Percentiles rank a stretch among this genome's conserved stretches.
Evolutionary conservation across 2,888 invertebrate species (phyloP).

Genomic region (Sympetrum striolatum): DNA sequence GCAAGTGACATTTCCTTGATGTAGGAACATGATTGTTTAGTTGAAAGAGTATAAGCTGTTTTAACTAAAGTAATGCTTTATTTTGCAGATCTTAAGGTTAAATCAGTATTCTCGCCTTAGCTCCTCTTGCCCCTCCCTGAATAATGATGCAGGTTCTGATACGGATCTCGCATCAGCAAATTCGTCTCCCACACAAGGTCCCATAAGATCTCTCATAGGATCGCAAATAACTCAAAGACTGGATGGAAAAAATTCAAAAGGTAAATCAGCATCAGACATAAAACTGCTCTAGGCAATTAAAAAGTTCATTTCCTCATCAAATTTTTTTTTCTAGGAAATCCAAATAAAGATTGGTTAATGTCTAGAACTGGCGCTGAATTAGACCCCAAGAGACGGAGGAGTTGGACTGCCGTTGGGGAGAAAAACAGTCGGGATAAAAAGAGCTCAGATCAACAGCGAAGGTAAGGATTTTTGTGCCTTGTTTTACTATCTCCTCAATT

Average conservation of each 20-base stretch:
- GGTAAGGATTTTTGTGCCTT: slow-evolving; percentile 55
- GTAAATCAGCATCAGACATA: background rate
- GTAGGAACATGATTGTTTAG: background rate
- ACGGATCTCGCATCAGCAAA: slow-evolving; percentile 61
- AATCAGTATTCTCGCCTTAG: slow-evolving; percentile 67
- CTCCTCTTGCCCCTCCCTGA: slow-evolving; percentile 76
- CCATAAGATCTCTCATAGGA: slow-evolving; percentile 49
- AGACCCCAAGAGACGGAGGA: slow-evolving; percentile 67
- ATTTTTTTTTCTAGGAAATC: background rate
- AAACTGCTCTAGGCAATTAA: background rate
- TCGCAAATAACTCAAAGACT: slow-evolving; percentile 7
- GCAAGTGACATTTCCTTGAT: slow-evolving; percentile 48
- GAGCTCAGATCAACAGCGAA: slow-evolving; percentile 62
- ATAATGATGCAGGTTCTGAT: slow-evolving; percentile 60
- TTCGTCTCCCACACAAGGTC: slow-evolving; percentile 61
- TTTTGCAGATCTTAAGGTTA: slow-evolving; percentile 48
- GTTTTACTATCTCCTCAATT: too few species aligned
- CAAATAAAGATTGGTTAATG: slow-evolving; percentile 44
- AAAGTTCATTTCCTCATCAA: background rate
- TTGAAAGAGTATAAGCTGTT: background rate
- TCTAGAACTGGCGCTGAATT: slow-evolving; percentile 53
- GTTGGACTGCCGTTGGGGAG: slow-evolving; percentile 88
- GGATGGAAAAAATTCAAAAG: slow-evolving; percentile 19
- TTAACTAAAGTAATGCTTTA: background rate
- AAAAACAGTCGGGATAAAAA: slow-evolving; percentile 65